phyloP scores from a whole-genome alignment of 1,140 invertebrate species.

The Nebria ingens region DNA sequence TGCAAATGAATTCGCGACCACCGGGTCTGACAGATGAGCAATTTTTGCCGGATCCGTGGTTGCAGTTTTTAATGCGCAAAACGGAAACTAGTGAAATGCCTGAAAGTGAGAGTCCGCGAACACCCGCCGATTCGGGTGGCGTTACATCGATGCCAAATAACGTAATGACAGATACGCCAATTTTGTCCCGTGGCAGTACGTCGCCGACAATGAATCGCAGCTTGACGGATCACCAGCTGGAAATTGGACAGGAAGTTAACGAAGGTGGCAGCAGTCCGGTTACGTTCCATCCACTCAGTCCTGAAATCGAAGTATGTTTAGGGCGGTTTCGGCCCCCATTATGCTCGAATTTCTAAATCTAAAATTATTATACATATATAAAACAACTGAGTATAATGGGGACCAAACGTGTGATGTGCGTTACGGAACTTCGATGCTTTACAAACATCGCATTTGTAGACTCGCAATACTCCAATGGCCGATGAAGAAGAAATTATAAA shows the following conservation, averaged over 20 bases:
- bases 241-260: conserved; percentile 39
- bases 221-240: conserved; percentile 26
- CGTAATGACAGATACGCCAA: conserved; percentile 28
- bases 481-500: conserved; percentile 37
- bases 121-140: conserved; percentile 34
- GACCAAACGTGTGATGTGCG: too few relatives aligned
- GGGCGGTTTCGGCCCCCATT: too few relatives aligned
- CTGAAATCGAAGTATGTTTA: conserved; percentile 37
- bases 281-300: conserved; percentile 52
- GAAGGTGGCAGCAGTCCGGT: conserved; percentile 25
- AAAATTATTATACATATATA: neutral
- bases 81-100: conserved; percentile 30
- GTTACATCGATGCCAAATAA: conserved; percentile 37
- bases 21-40: conserved; percentile 43
- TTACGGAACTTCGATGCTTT: too few relatives aligned
- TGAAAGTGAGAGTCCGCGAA: conserved; percentile 36
- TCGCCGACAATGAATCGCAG: conserved; percentile 20
- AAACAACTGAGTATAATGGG: too few relatives aligned
- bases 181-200: conserved; percentile 17
- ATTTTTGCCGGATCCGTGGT: conserved; percentile 71
- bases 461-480: neutral
- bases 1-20: conserved; percentile 75
- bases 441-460: too few relatives aligned
- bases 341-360: too few relatives aligned
- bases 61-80: conserved; percentile 57